phyloP scores from a whole-genome alignment of 2,113 vertebrate species.

The Meleagris gallopavo region DNA sequence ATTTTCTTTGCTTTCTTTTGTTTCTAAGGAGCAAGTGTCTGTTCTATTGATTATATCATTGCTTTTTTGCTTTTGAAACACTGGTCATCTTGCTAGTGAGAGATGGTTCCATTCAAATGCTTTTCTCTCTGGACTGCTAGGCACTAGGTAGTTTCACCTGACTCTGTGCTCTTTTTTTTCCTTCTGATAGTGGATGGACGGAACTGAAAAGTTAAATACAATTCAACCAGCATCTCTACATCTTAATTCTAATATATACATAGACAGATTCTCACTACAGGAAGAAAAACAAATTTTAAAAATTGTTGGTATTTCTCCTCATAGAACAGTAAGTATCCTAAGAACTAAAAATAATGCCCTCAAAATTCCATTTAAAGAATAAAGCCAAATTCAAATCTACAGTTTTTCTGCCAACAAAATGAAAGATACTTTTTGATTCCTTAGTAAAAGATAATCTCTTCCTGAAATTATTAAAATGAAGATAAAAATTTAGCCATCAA shows the following conservation, averaged over 20 bases:
- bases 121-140: not conserved
- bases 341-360: not conserved
- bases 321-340: not conserved
- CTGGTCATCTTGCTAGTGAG: not conserved
- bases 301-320: not conserved
- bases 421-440: not conserved
- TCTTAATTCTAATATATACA: not conserved
- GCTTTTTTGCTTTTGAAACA: not conserved
- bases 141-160: not conserved
- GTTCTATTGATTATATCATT: constrained; percentile 48
- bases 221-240: not conserved
- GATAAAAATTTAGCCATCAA: not conserved
- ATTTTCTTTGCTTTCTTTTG: not conserved
- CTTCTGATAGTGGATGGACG: not conserved
- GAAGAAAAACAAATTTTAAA: not conserved
- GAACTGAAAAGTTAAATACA: not conserved
- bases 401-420: not conserved
- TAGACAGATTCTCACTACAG: not conserved
- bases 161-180: not conserved
- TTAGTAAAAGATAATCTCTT: not conserved
- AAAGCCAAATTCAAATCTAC: not conserved
- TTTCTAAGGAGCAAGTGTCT: constrained; percentile 37
- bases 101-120: not conserved
- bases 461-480: not conserved
- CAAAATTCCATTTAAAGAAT: not conserved